A percentile compares a stretch with the other conserved stretches of the same genome.
Evolutionary conservation across 2,888 invertebrate genomes (phyloP).

Genomic region (Synanthedon andrenaeformis): DNA sequence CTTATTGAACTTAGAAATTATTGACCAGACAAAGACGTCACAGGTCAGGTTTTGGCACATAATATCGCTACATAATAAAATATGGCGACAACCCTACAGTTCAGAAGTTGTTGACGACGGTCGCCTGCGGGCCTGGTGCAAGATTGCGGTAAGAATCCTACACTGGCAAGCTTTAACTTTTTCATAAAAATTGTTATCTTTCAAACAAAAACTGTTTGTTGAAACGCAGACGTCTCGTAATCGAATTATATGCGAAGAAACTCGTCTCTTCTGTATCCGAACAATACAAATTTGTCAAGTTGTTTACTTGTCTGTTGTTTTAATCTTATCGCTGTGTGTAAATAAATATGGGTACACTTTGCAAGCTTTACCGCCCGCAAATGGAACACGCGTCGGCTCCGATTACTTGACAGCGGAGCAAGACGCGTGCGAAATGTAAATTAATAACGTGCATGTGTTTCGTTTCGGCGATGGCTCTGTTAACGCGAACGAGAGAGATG

Average conservation of each 20-base stretch:
- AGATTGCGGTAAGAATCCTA: conserved; percentile 5
- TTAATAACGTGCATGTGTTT: conserved; percentile 24
- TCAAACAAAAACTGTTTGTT: too few relatives aligned
- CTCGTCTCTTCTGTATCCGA: neutral
- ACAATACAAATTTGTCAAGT: neutral
- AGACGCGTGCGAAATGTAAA: conserved; percentile 18
- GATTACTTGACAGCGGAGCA: conserved; percentile 14
- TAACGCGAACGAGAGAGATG: conserved; percentile 6
- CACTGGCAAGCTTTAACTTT: neutral
- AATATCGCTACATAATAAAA: conserved; percentile 7
- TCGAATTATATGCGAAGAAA: too few relatives aligned
- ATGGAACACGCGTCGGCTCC: conserved; percentile 7
- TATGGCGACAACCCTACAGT: conserved; percentile 9
- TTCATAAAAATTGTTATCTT: too few relatives aligned
- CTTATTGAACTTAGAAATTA: too few relatives aligned
- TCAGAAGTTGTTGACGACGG: neutral
- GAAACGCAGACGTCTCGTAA: too few relatives aligned
- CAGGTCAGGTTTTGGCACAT: too few relatives aligned
- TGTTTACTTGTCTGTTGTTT: neutral
- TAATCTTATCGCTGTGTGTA: neutral
- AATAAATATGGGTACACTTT: conserved; percentile 2
- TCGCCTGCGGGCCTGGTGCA: conserved; percentile 4
- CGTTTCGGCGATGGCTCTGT: conserved; percentile 23
- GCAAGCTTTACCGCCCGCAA: conserved; percentile 5
- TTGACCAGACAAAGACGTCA: too few relatives aligned